Evolutionary conservation across 1,140 invertebrate species (phyloP), one percentile per base, ranked within the genome.

Genomic region (Pectinophora gossypiella): DNA sequence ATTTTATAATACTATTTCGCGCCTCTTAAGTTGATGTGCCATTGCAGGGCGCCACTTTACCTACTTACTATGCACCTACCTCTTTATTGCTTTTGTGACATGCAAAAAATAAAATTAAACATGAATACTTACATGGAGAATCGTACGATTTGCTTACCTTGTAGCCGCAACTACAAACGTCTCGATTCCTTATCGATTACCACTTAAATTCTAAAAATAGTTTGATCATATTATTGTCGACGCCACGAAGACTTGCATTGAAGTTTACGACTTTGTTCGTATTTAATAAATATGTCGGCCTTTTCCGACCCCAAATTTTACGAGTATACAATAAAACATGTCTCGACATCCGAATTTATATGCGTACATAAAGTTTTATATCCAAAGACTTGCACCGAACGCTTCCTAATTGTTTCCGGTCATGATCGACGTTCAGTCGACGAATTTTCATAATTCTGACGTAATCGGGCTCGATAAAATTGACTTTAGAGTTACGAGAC

Each of bases 271-370:
- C 48, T 64, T 83, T 85, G 74, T 83, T 82, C 76, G 74, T 85
- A 86, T 86, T 86, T 86, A 85, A 80, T 86, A 86, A 86, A 86
- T 86, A 85, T 85, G 77, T 83, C 78, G 80, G 78, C 79, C 73
- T 81, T 77, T 84, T 77, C 83, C 81, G 77, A 83, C 76, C 83
- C 75, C 68, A 75, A 84, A 86, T 83, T 86, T 86, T 85, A 86
- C 79, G 83, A 83, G 52, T 65, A 55, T 64, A 83, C 79, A 86
- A 82, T 86, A 86, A 86, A 86, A 85, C 81, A 86, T 86, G 83
- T 86, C 83, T 85, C 83, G 83, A 76, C 81, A 86, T 83, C 74
- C 68, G 76, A 86, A 86, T 85, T 86, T 86, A 86, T 86, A 84
- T 77, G 76, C 79, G 79, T 78, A 83, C 79, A 86, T 86, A 86